A percentile compares a stretch with the other conserved stretches of the same genome.
phyloP scores from a whole-genome alignment of 1,140 invertebrate genomes.

The Zaprionus davidi region DNA sequence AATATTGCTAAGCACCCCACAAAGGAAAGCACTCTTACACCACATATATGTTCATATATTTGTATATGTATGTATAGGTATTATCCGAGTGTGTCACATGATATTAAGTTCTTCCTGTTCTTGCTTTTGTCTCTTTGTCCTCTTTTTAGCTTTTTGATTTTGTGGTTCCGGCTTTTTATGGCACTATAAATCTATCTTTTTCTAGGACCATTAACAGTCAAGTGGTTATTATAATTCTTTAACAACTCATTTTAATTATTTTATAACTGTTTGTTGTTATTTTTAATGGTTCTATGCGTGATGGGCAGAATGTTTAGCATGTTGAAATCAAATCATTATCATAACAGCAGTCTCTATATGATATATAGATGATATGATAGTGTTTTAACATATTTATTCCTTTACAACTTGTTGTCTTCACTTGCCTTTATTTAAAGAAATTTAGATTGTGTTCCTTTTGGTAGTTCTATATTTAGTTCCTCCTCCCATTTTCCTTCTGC shows the following conservation, averaged over 20 bases:
- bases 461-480: neutral
- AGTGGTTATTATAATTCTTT: slow-evolving; percentile 68
- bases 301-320: neutral
- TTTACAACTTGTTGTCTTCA: too few species aligned
- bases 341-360: too few species aligned
- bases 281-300: neutral
- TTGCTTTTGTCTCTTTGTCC: slow-evolving; percentile 3
- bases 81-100: slow-evolving; percentile 21
- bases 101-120: slow-evolving; percentile 13
- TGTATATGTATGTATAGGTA: neutral
- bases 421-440: too few species aligned
- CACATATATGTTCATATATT: slow-evolving; percentile 8
- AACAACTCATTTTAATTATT: slow-evolving; percentile 58
- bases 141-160: slow-evolving; percentile 31
- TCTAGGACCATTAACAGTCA: slow-evolving; percentile 35
- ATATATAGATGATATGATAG: too few species aligned
- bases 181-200: slow-evolving; percentile 52
- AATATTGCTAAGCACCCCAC: slow-evolving; percentile 13
- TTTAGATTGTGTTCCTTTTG: too few species aligned
- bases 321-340: too few species aligned
- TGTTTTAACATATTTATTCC: too few species aligned
- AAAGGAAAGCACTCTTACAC: neutral
- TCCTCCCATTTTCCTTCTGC: neutral
- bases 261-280: slow-evolving; percentile 19
- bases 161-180: slow-evolving; percentile 33